Base-by-base conservation (phyloP, 64 coral and sea anemone species). In the Dendronephthya gigantea region DNA sequence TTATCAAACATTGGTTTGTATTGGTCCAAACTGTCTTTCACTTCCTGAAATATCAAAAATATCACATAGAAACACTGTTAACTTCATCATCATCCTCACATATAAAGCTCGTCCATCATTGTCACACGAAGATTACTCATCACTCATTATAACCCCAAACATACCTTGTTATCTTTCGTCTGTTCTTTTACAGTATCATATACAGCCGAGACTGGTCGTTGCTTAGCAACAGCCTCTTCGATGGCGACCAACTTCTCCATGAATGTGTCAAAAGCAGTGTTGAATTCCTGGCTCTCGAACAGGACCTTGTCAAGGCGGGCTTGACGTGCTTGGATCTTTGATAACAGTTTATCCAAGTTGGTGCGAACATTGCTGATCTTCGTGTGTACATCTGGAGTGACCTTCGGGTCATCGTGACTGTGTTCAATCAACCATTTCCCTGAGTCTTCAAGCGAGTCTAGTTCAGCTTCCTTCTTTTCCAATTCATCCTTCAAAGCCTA, bases 361-460 rank as follows among this genome's bases (percentile, higher is more conserved):
- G 72, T 19, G 31, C 72, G 72, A 8, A 79, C 72, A 34, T 79
- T 33, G 32, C 7, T 79, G 72, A 79, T 79, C 37, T 79, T 79
- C 15, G 95, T 47, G 90, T 91, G 59, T 89, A 89, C 85, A 93
- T 98, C 68, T 98, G 95, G 40, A 92, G 92, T 14, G 90, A 92
- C 83, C 90, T 39, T 79, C 7, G 32, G 0, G 72, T 19, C 72
- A 79, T 79, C 29, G 34, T 29, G 19, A 39, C 72, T 79, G 15
- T 79, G 72, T 4, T 19, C 4, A 17, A 98, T 81, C 66, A 98
- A 49, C 16, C 59, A 84, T 7, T 98, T 87, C 13, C 95, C 86
- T 6, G 92, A 93, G 35, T 85, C 82, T 1, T 89, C 89, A 16
- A 98, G 89, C 48, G 91, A 93, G 17, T 90, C 82, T 12, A 98